A percentile compares a stretch with the other conserved stretches of the same genome.
phyloP scores from a whole-genome alignment of 2,113 vertebrate genomes.

The Connochaetes taurinus region DNA sequence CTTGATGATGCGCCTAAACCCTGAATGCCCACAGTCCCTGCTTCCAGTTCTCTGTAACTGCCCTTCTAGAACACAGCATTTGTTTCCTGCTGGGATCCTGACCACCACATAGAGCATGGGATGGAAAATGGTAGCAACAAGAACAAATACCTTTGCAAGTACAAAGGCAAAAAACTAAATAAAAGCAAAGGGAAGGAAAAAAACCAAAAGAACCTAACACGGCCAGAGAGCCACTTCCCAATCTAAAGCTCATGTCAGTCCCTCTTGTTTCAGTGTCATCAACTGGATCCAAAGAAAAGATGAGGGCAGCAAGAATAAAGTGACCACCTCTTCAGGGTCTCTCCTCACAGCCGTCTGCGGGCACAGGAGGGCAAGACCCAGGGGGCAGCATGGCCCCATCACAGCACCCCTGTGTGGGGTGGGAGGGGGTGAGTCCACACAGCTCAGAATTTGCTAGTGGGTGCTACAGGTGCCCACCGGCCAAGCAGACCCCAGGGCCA shows the following conservation, averaged over 20 bases:
- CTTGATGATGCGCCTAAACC: not conserved
- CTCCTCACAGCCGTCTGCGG: too few species aligned
- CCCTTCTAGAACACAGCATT: not conserved
- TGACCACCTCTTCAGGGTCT: not conserved
- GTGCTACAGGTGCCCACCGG: not conserved
- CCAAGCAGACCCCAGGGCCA: not conserved
- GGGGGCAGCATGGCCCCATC: too few species aligned
- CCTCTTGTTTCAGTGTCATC: not conserved
- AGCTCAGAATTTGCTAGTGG: not conserved
- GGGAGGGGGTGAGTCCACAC: not conserved
- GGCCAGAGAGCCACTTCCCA: not conserved
- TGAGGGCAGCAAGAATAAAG: rapidly evolving
- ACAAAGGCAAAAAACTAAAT: not conserved
- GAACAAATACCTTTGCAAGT: not conserved
- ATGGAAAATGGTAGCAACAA: not conserved
- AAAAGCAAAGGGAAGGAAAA: not conserved
- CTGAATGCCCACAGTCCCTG: too few species aligned
- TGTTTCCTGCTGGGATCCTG: not conserved
- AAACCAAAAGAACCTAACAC: rapidly evolving
- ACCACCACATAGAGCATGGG: rapidly evolving
- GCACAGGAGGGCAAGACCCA: rapidly evolving
- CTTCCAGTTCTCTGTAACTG: not conserved
- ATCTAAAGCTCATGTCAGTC: not conserved
- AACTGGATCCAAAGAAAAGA: not conserved
- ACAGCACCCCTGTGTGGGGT: too few species aligned